Evolutionary conservation across 2,113 vertebrate genomes (phyloP).

Genomic region (Cheirogaleus medius): DNA sequence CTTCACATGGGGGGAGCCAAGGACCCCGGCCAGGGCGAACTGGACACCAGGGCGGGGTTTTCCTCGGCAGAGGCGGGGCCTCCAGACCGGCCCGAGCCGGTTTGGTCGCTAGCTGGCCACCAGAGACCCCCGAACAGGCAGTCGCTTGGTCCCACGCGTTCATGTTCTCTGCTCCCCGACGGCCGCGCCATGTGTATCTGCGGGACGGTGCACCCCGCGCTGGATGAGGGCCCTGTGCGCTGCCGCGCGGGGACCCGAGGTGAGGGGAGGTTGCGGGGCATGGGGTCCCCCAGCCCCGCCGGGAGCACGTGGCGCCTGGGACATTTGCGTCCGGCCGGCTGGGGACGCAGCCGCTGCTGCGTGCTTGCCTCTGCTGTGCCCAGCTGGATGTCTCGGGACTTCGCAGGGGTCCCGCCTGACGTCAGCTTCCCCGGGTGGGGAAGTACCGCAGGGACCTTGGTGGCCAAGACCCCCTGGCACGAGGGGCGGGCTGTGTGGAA

Average conservation of each 20-base stretch:
- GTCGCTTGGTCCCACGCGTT: rapidly evolving
- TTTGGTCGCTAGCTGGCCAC: neutral
- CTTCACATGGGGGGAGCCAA: rapidly evolving
- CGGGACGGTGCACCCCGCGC: neutral
- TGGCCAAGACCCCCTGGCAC: neutral
- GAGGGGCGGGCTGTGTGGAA: rapidly evolving
- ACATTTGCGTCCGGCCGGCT: rapidly evolving
- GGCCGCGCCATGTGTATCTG: neutral
- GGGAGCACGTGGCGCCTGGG: neutral
- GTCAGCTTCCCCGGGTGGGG: neutral
- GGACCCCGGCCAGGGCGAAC: neutral
- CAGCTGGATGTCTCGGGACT: neutral
- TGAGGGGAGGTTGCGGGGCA: neutral
- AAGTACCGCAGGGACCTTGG: too few relatives aligned
- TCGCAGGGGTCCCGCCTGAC: neutral
- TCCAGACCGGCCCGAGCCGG: neutral
- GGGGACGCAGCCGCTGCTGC: neutral
- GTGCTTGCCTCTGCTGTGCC: neutral
- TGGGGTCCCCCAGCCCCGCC: neutral
- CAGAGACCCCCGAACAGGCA: neutral
- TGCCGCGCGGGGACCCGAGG: neutral
- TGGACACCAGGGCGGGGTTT: neutral
- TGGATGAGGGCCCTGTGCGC: neutral
- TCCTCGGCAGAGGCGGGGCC: neutral
- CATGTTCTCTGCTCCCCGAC: rapidly evolving